A percentile compares a stretch with the other conserved stretches of the same genome.
phyloP scores from a whole-genome alignment of 2,797 vertebrate species.

The Oophaga sylvatica region DNA sequence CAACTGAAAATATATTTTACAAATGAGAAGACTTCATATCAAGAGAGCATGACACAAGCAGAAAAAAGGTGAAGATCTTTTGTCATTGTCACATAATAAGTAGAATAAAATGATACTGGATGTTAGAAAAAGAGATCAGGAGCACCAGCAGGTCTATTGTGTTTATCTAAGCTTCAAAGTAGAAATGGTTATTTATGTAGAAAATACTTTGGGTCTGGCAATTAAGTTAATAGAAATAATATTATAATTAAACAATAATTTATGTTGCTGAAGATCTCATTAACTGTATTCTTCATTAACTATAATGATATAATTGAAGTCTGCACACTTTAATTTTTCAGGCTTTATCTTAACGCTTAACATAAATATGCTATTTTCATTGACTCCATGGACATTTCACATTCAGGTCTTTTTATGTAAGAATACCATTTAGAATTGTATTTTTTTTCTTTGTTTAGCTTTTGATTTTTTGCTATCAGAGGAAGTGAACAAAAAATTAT shows the following conservation, averaged over 20 bases:
- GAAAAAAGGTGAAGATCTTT: conserved; percentile 3
- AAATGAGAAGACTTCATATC: conserved; percentile 10
- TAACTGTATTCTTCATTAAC: not conserved
- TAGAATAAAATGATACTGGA: not conserved
- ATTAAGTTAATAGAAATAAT: not conserved
- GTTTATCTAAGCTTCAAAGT: not conserved
- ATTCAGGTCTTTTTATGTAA: too few relatives aligned
- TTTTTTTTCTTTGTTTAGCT: too few relatives aligned
- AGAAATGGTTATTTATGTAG: not conserved
- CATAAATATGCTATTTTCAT: too few relatives aligned
- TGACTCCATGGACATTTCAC: too few relatives aligned
- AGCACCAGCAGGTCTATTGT: not conserved
- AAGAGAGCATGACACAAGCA: not conserved
- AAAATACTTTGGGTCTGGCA: not conserved
- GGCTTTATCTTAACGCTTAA: too few relatives aligned
- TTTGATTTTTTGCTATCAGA: too few relatives aligned
- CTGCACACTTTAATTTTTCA: too few relatives aligned
- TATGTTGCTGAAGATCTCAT: not conserved
- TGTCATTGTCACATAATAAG: conserved; percentile 28
- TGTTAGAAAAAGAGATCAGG: not conserved
- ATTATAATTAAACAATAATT: not conserved
- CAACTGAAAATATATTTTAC: conserved; percentile 8
- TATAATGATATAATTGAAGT: too few relatives aligned
- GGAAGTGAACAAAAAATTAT: too few relatives aligned
- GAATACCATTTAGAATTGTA: too few relatives aligned